A percentile compares a stretch with the other conserved stretches of the same genome.
These are phyloP conservation scores for Pogoniulus pusillus DNA, from an alignment of 2,797 vertebrate species.

Conservation along the genomic window DNA sequence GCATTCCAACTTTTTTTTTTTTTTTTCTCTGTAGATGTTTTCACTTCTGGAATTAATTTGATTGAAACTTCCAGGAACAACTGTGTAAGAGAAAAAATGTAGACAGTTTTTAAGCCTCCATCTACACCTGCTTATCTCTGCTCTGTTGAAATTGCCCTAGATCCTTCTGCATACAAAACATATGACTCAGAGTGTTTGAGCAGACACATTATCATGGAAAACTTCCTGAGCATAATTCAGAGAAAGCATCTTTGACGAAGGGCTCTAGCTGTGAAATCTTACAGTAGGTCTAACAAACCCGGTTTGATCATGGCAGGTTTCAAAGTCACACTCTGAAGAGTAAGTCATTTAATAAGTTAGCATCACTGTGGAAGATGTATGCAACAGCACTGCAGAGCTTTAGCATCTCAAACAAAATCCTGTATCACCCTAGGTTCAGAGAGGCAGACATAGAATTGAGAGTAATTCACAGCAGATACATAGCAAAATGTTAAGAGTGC, in stretches of 20 bases:
- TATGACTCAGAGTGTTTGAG: not conserved
- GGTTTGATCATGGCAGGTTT: not conserved
- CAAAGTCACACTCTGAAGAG: not conserved
- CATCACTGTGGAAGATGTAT: not conserved
- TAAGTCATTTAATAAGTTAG: not conserved
- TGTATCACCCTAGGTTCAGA: not conserved
- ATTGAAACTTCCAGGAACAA: not conserved
- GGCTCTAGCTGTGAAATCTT: not conserved
- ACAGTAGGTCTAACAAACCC: not conserved
- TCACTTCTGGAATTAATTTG: no score
- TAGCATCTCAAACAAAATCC: not conserved
- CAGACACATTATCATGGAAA: not conserved
- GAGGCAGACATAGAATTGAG: not conserved
- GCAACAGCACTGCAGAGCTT: not conserved
- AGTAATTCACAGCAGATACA: not conserved
- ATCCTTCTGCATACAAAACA: not conserved
- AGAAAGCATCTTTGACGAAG: not conserved
- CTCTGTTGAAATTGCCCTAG: not conserved
- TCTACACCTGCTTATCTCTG: not conserved
- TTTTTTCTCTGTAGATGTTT: no score
- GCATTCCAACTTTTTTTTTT: not conserved
- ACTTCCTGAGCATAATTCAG: not conserved
- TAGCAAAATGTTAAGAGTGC: rapidly evolving
- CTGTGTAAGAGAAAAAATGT: not conserved
- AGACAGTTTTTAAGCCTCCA: not conserved